phyloP scores from a whole-genome alignment of 2,113 vertebrate genomes.

The Grallaria varia region DNA sequence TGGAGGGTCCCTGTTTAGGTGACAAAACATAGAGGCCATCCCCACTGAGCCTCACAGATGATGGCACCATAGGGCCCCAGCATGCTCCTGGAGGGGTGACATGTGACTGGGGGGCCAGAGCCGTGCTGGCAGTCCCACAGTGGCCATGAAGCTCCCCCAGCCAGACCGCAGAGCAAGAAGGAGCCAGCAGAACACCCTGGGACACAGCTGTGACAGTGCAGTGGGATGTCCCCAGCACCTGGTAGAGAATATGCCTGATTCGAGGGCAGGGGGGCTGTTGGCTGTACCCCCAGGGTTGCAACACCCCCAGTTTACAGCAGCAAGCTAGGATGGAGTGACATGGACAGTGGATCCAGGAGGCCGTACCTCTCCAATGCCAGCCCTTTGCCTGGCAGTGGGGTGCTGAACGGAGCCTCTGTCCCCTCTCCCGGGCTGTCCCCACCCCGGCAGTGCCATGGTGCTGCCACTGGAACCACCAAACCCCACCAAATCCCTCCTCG shows the following conservation, averaged over 20 bases:
- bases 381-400: neutral
- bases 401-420: neutral
- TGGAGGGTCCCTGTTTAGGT: neutral
- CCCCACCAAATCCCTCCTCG: neutral
- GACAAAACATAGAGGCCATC: neutral
- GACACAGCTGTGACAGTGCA: neutral
- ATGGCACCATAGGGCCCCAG: neutral
- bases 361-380: neutral
- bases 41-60: neutral
- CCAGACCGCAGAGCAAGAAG: neutral
- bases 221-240: too few species aligned
- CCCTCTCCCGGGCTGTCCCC: fast-evolving
- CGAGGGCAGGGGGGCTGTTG: neutral
- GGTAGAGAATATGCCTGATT: neutral
- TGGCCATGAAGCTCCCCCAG: neutral
- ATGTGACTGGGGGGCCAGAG: neutral
- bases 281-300: neutral
- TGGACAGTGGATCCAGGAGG: neutral
- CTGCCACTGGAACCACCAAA: neutral
- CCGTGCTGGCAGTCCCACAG: neutral
- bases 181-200: neutral
- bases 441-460: neutral
- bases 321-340: neutral
- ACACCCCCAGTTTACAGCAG: neutral
- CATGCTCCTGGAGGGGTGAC: neutral